A percentile compares a stretch with the other conserved stretches of the same genome.
Evolutionary conservation across 1,140 invertebrate species (phyloP).

Genomic region (Triops longicaudatus): DNA sequence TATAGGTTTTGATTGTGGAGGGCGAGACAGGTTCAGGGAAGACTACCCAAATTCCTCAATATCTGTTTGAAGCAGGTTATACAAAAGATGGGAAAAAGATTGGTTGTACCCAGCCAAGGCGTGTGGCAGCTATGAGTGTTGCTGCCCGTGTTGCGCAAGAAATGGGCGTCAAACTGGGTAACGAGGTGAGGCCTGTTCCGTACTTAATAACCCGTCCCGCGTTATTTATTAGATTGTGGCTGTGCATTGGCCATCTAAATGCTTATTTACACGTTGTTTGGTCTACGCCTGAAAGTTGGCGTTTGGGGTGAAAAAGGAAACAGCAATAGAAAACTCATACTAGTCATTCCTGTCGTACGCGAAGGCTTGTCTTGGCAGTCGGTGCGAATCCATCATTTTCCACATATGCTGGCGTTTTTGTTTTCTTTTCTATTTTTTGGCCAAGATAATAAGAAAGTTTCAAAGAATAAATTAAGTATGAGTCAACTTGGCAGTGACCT

Average conservation of each 20-base stretch:
- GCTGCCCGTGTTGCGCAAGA: conserved; percentile 55
- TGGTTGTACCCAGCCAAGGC: conserved; percentile 64
- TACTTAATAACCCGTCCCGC: neutral
- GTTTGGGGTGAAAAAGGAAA: neutral
- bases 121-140: conserved; percentile 74
- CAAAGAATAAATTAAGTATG: neutral
- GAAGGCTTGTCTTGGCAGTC: neutral
- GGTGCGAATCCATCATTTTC: neutral
- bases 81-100: conserved; percentile 71
- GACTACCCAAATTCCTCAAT: conserved; percentile 98
- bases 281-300: neutral
- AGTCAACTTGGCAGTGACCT: neutral
- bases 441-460: too few relatives aligned
- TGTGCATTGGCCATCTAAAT: neutral
- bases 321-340: neutral
- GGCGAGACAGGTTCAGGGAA: conserved; percentile 97
- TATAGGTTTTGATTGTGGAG: conserved; percentile 78
- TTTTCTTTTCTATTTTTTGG: neutral
- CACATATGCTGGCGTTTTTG: neutral
- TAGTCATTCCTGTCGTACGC: neutral
- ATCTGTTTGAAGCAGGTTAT: conserved; percentile 85
- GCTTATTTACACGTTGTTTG: neutral
- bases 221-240: neutral
- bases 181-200: conserved; percentile 39
- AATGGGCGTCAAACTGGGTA: conserved; percentile 58